Base-by-base conservation (phyloP, 2,113 vertebrate species). In the Bothrops jararaca region DNA sequence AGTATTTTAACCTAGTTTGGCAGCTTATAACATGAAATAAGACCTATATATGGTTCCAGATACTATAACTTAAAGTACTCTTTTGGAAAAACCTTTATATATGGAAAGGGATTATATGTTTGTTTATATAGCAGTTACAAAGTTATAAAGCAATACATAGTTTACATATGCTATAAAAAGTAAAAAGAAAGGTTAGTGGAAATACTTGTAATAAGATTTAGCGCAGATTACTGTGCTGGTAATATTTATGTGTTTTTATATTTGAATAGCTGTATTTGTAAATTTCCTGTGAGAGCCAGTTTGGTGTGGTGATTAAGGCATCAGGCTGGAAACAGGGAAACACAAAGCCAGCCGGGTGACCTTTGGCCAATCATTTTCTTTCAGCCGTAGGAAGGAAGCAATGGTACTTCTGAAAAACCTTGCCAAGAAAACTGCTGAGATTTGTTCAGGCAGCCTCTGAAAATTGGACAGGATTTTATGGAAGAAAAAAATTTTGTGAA, bases 141-240 rank as follows among this genome's bases (percentile, higher is more conserved):
- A 93, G 80, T 60, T 34, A 20, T 18, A 18, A 48, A 93, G 85
- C 89, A 48, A 54, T 50, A 26, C 29, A 5, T 87, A 87, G 42
- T n/a, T 45, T 86, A 58, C 6, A 58, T 23, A 90, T 18, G 20
- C 39, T 91, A 48, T 42, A 88, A 39, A 52, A 39, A 80, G 18
- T 39, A 80, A 80, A 80, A 80, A 80, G 34, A 22, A 80, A 24
- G 34, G 23, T 34, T 58, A 52, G 50, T 50, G 11, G 15, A 29
- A 50, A 64, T 52, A 54, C 3, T 1, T 11, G 87, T 93, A 89
- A 39, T 85, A 3, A 15, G 52, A 10, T 92, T 0, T 85, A 2
- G 93, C 91, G 48, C 22, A 90, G 57, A 69, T 64, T 60, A 10
- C 92, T 6, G 11, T 0, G 88, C 91, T 95, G 60, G 24, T 92